Percentiles rank a stretch among this genome's conserved stretches.
phyloP scores from a whole-genome alignment of 2,888 invertebrate species.

The Platerodrilus igneus region DNA sequence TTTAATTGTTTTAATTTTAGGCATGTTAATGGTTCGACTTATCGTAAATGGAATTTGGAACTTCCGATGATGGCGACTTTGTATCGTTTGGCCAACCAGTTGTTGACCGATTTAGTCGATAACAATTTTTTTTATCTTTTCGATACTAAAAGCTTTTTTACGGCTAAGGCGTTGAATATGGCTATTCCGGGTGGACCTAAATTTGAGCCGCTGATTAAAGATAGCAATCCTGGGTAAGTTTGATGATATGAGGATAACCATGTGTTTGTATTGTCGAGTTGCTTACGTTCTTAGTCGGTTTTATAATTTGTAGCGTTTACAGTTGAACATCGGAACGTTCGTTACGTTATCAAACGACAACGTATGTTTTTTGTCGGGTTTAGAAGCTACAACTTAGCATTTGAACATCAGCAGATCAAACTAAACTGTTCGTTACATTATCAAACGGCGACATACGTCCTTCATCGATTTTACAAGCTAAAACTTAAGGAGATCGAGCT shows the following conservation, averaged over 20 bases:
- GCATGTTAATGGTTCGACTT: constrained; percentile 93
- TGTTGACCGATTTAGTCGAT: constrained; percentile 96
- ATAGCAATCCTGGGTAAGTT: constrained; percentile 84
- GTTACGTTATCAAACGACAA: no score
- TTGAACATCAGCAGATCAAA: no score
- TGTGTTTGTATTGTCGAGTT: constrained; percentile 15
- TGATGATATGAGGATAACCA: no score
- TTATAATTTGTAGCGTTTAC: no score
- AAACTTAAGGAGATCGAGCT: no score
- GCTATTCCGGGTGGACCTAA: constrained; percentile 99
- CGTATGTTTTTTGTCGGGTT: no score
- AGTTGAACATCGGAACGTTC: no score
- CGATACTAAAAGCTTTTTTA: constrained; percentile 99
- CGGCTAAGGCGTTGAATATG: constrained; percentile 98
- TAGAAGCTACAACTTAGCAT: no score
- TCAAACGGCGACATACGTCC: no score
- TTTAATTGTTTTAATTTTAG: constrained; percentile 45
- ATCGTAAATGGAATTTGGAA: constrained; percentile 92
- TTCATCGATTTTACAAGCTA: no score
- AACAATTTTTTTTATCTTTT: constrained; percentile 99
- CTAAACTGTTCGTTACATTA: no score
- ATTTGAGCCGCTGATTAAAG: constrained; percentile 98
- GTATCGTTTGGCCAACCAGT: constrained; percentile 95
- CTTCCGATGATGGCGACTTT: constrained; percentile 97
- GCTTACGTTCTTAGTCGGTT: constrained; percentile 11